Evolutionary conservation across 1,140 invertebrate species (phyloP), one percentile per base, ranked within the genome.

Genomic region (Drosophila pandora): DNA sequence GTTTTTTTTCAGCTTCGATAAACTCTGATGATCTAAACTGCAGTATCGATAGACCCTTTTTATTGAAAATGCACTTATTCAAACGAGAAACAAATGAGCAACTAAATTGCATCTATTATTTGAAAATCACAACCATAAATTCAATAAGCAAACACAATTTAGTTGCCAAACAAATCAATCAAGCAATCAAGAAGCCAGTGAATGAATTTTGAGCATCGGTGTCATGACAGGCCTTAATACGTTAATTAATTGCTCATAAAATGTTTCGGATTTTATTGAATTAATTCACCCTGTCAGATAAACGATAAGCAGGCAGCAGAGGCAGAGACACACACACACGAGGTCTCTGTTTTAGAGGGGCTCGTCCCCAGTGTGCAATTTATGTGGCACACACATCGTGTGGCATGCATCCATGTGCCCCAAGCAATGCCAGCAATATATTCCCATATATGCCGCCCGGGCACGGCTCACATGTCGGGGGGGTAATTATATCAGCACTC

Each of bases 401-500:
- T 4, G 32, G 32, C 32, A 34, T 34, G 32, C 32, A 7, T 8
- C 32, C 9, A 32, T 32, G 30, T 32, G 8, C 6, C 30, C 23
- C 23, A 25, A 25, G 17, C 17, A 17, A 17, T 17, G 1, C 17
- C 17, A 17, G 17, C 17, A 17, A 17, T 17, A 25, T 25, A 25
- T 25, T 25, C 23, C 23, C 25, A 28, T 28, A 28, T 28, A 28
- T 28, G 25, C 32, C 32, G 32, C 3, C 8, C 3, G 12, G 25
- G 63, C 23, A 23, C 28, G 39, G 53, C 59, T 76, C 72, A 57
- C 65, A 72, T 81, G 73, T 59, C 72, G 55, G 34, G 17, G 55
- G 34, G 17, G 50, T 76, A 81, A 80, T 80, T 81, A 76, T 75
- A 81, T 81, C 61, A 76, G 59, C 64, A 67, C 71, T 79, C 69